phyloP scores from a whole-genome alignment of 2,888 invertebrate species.

The Lymantria monacha region DNA sequence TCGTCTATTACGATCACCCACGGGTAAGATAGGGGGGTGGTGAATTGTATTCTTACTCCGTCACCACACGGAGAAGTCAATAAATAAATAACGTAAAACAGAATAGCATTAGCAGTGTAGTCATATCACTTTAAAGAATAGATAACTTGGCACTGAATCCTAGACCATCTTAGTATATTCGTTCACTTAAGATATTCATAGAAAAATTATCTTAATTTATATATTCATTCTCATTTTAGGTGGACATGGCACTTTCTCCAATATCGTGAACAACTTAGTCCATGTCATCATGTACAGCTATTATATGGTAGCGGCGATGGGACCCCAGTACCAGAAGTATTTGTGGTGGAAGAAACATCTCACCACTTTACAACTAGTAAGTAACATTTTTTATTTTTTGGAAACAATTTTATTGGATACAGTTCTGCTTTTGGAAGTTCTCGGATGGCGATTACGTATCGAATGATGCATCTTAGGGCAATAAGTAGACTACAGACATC shows the following conservation, averaged over 20 bases:
- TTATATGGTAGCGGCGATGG: conserved; percentile 93
- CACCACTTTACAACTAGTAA: conserved; percentile 91
- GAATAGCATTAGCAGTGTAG: no score
- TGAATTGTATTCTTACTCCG: no score
- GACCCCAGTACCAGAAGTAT: conserved; percentile 92
- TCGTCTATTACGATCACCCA: no score
- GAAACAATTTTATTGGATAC: background rate
- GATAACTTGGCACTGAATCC: no score
- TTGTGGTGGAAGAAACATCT: conserved; percentile 96
- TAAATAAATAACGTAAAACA: no score
- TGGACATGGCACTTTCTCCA: conserved; percentile 94
- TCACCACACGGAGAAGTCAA: no score
- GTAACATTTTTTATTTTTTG: conserved; percentile 36
- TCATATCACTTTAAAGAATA: no score
- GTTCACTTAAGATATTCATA: no score
- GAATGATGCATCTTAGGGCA: background rate
- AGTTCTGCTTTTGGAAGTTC: background rate
- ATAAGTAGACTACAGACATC: no score
- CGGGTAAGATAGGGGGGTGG: no score
- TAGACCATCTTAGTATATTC: no score
- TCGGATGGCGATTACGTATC: no score
- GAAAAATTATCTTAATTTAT: background rate
- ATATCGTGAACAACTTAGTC: conserved; percentile 92
- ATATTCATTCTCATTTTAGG: conserved; percentile 75
- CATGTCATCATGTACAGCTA: conserved; percentile 94